Base-by-base conservation (phyloP, 1,140 invertebrate species). In the Octopus sinensis region DNA sequence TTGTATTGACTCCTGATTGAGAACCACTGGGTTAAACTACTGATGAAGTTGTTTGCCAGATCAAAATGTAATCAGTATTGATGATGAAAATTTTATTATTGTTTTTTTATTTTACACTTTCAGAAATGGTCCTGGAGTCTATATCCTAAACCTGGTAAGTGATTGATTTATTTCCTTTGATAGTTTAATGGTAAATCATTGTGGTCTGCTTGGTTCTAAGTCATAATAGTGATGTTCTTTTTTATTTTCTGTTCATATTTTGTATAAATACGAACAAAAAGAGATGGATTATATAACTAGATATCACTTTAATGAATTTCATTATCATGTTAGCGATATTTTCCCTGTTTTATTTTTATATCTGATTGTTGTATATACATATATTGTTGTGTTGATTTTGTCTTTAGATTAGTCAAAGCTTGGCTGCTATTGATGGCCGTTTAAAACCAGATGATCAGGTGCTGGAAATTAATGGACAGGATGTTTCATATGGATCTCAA, bases 391-490 rank as follows among this genome's bases (percentile, higher is more conserved):
- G 30, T 43, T 43, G 30, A 43, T 43, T 43, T 43, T 43, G 30
- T 43, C 30, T 43, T 43, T 43, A 90, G 90, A 87, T 92, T 9
- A 88, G 90, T n/a, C 90, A 89, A 10, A 90, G 91, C 81, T 79
- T 90, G 78, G 90, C 90, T 54, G 83, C 84, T 51, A 81, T 86
- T 75, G 90, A 91, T 83, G 90, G 88, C 6, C 82, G 89, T 76
- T 80, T 91, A 5, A 85, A 84, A 83, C 86, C 86, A 30, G 88
- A 90, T 84, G 90, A 91, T 82, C 81, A 89, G 68, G 87, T 91
- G 75, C 84, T 92, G 43, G 91, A 91, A 83, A 92, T 92, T 76
- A 92, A 92, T 84, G 89, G 91, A 7, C 86, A 88, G 56, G 92
- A 92, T 85, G 87, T 92, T 4, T 87, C 89, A 0, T 89, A 90